Evolutionary conservation across 2,113 vertebrate genomes (phyloP), one percentile per base, ranked within the genome.

Genomic region (Psophia crepitans): DNA sequence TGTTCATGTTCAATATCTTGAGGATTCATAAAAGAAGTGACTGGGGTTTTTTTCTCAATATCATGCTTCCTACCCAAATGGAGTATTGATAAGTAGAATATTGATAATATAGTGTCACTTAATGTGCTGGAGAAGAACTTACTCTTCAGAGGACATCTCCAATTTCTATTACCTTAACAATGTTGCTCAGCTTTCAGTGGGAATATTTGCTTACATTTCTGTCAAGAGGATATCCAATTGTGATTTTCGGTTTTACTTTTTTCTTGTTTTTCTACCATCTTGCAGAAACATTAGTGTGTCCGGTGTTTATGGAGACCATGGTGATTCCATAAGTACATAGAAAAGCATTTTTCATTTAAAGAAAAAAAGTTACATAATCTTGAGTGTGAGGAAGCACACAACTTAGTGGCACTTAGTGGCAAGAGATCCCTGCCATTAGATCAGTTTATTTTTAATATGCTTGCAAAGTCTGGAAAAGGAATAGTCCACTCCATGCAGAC

Each of bases 361-460:
- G 77, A 92, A 78, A 79, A 66, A 74, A 18, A 51, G 44, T 60
- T 56, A 17, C 60, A 46, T 95, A 51, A 95, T 78, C 70, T 66
- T n/a, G 20, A 44, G 49, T 58, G 22, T 73, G 86, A 84, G 64
- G 68, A 89, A 84, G n/a, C 53, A 68, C 63, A 15, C 63, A 89
- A 28, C 30, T 90, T 93, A 78, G 33, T n/a, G 84, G 86, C 26
- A 86, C 71, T 6, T 10, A 46, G 23, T 66, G 66, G 66, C 65
- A 77, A 94, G 53, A 93, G 64, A 78, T 81, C 37, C 33, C 64
- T 94, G 33, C 51, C 24, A 27, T 88, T 95, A 88, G 18, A 93
- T 66, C 46, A 53, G 73, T 97, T 96, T 96, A 69, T 96, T 96
- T 95, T 88, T 94, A 84, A 92, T 94, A 30, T 65, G 35, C 26